Conservation (phyloP, 1,140 invertebrate genomes). For the Trichoplusia ni region DNA sequence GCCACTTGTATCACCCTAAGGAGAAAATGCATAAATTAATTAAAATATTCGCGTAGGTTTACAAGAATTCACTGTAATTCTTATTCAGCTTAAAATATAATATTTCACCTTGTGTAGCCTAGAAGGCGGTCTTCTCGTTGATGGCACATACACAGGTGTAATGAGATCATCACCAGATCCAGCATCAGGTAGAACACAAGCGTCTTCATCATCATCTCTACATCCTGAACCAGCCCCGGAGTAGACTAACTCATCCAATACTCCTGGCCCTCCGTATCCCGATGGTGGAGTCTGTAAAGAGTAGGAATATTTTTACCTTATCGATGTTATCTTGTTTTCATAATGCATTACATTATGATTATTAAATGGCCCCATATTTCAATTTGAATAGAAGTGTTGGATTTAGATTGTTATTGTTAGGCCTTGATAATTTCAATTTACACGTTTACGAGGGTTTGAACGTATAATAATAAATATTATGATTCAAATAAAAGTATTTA, state of each 20-base stretch:
- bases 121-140: slow-evolving; percentile 87
- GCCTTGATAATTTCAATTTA: no score
- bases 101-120: slow-evolving; percentile 69
- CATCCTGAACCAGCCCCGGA: slow-evolving; percentile 94
- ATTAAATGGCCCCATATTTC: no score
- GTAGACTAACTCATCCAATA: slow-evolving; percentile 93
- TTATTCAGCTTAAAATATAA: background rate
- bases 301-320: background rate
- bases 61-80: background rate
- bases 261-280: slow-evolving; percentile 88
- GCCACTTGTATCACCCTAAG: slow-evolving; percentile 63
- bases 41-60: no score
- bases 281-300: slow-evolving; percentile 89
- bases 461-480: no score
- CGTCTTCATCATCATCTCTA: slow-evolving; percentile 92
- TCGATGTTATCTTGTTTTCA: no score
- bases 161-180: slow-evolving; percentile 94
- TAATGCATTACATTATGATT: no score
- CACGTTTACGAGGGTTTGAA: no score
- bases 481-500: slow-evolving; percentile 50
- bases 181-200: slow-evolving; percentile 90
- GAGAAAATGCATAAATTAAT: background rate
- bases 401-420: no score
- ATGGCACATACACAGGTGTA: slow-evolving; percentile 94
- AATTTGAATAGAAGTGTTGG: no score